A percentile compares a stretch with the other conserved stretches of the same genome.
phyloP scores from a whole-genome alignment of 30 jellyfish, hydroid and myxozoan genomes.

The Cassiopea andromeda region DNA sequence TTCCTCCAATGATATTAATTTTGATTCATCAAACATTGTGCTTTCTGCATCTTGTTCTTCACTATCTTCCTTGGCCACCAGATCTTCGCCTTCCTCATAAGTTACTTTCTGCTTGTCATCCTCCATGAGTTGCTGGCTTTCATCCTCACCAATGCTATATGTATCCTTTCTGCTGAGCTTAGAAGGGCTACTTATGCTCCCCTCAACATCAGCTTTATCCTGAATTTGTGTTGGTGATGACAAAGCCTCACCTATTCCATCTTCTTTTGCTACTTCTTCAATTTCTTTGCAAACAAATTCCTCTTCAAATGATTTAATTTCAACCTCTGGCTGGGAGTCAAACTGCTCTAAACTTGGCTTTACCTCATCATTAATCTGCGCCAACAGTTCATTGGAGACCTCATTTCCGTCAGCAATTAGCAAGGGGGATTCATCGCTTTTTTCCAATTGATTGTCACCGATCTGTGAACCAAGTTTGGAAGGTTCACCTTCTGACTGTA shows the following conservation, averaged over 20 bases:
- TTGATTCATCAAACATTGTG: constrained; percentile 56
- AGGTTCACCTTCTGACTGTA: neutral
- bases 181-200: neutral
- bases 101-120: neutral
- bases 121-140: neutral
- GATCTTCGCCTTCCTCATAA: neutral
- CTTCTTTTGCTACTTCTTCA: no score
- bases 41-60: constrained; percentile 29
- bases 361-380: neutral
- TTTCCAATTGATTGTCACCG: neutral
- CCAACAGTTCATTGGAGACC: neutral
- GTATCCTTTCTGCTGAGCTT: neutral
- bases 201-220: neutral
- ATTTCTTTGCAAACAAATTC: neutral
- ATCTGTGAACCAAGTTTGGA: neutral
- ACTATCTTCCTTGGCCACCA: neutral
- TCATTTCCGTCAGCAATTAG: neutral
- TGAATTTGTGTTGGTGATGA: neutral
- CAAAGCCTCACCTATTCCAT: no score
- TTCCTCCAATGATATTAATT: constrained; percentile 53
- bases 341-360: neutral
- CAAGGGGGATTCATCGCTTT: neutral
- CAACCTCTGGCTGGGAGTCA: neutral
- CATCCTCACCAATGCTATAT: neutral
- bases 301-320: neutral